Evolutionary conservation across 1,140 invertebrate species (phyloP).

Genomic region (Drosophila pseudoananassae): DNA sequence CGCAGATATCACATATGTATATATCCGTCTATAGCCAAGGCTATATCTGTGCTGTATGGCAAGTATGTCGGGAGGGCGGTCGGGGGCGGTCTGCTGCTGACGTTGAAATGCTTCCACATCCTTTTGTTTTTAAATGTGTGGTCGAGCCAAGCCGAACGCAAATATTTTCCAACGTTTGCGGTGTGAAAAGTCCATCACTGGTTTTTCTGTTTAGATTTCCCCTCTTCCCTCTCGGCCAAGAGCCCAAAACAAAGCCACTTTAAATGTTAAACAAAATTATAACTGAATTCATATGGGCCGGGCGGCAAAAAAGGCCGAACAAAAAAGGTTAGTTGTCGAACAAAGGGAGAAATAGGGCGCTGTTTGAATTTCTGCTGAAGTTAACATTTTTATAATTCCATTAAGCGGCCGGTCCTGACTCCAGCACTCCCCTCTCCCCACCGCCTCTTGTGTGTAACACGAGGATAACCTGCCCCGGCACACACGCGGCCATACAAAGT

Average conservation of each 20-base stretch:
- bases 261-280: constrained; percentile 81
- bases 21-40: not conserved
- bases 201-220: not conserved
- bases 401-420: constrained; percentile 57
- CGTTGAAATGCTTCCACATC: constrained; percentile 41
- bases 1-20: constrained; percentile 8
- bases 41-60: constrained; percentile 5
- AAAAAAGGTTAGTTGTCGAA: constrained; percentile 63
- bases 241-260: constrained; percentile 70
- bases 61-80: constrained; percentile 22
- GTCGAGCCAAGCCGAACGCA: constrained; percentile 7
- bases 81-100: constrained; percentile 59
- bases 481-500: constrained; percentile 67
- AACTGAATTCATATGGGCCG: constrained; percentile 47
- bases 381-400: constrained; percentile 82
- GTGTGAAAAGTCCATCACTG: constrained; percentile 2
- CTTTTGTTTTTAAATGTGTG: constrained; percentile 37
- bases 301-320: not conserved
- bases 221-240: not conserved
- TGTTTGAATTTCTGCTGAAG: constrained; percentile 80
- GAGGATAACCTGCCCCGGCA: constrained; percentile 45
- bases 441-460: constrained; percentile 56
- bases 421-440: constrained; percentile 9
- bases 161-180: constrained; percentile 32
- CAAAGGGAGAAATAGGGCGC: constrained; percentile 45